phyloP scores from a whole-genome alignment of 2,888 invertebrate species.

The Actias luna region DNA sequence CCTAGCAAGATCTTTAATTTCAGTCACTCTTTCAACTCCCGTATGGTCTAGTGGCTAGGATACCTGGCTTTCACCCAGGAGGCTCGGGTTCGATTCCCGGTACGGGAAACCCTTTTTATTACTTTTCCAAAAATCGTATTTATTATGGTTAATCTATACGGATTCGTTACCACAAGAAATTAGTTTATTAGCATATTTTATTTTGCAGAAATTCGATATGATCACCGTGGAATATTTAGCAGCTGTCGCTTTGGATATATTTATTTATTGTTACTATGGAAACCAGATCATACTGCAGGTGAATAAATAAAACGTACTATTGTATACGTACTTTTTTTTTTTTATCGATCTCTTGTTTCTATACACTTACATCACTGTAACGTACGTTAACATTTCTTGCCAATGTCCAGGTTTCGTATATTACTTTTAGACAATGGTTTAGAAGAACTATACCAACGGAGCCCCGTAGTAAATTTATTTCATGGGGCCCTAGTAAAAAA shows the following conservation, averaged over 20 bases:
- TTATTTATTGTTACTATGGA: conserved; percentile 69
- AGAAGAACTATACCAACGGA: too few species aligned
- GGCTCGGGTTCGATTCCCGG: conserved; percentile 89
- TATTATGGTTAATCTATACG: too few species aligned
- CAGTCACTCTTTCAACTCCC: conserved; percentile 47
- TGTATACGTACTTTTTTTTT: too few species aligned
- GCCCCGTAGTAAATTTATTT: too few species aligned
- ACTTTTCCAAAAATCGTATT: not conserved
- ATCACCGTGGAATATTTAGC: conserved; percentile 65
- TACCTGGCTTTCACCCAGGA: conserved; percentile 88
- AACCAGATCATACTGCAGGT: conserved; percentile 72
- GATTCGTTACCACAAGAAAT: too few species aligned
- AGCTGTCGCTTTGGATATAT: conserved; percentile 68
- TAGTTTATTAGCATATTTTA: too few species aligned
- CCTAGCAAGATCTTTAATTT: not conserved
- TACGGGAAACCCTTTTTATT: conserved; percentile 72
- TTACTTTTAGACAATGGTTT: too few species aligned
- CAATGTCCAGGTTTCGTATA: too few species aligned
- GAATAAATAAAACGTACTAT: conserved; percentile 14
- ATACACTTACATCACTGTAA: too few species aligned
- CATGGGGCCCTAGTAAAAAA: too few species aligned
- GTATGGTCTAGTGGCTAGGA: conserved; percentile 87
- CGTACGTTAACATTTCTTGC: too few species aligned
- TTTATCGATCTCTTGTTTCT: too few species aligned
- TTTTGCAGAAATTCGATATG: conserved; percentile 65